A percentile compares a stretch with the other conserved stretches of the same genome.
Evolutionary conservation across 1,140 invertebrate species (phyloP).

Genomic region (Atta colombica): DNA sequence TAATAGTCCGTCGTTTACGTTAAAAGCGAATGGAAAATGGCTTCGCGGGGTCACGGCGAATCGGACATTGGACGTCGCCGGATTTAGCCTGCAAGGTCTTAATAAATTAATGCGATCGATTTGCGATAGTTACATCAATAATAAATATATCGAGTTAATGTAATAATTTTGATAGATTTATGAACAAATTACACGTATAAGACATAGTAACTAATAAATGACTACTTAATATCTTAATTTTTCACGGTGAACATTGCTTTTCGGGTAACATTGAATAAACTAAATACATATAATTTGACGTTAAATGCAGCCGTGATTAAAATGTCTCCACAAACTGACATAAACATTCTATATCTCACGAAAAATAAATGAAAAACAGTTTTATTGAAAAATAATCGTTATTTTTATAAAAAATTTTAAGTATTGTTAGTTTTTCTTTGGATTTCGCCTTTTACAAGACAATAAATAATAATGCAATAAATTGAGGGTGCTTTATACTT

Average conservation of each 20-base stretch:
- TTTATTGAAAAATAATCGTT: no score
- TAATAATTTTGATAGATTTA: not conserved
- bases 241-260: not conserved
- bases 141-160: conserved; percentile 19
- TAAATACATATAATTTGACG: not conserved
- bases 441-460: no score
- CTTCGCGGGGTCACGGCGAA: conserved; percentile 38
- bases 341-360: no score
- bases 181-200: not conserved
- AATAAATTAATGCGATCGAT: conserved; percentile 52
- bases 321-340: no score
- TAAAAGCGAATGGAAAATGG: conserved; percentile 62
- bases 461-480: no score
- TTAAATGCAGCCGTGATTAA: not conserved
- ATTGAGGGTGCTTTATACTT: no score
- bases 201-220: not conserved
- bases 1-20: conserved; percentile 68
- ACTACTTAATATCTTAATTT: not conserved
- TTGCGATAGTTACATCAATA: conserved; percentile 23
- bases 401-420: no score
- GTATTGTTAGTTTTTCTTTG: no score
- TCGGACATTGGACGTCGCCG: conserved; percentile 21
- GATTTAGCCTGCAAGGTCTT: conserved; percentile 40
- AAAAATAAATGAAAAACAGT: no score
- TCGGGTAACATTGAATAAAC: not conserved